Evolutionary conservation across 2,113 vertebrate genomes (phyloP).

Genomic region (Carollia perspicillata): DNA sequence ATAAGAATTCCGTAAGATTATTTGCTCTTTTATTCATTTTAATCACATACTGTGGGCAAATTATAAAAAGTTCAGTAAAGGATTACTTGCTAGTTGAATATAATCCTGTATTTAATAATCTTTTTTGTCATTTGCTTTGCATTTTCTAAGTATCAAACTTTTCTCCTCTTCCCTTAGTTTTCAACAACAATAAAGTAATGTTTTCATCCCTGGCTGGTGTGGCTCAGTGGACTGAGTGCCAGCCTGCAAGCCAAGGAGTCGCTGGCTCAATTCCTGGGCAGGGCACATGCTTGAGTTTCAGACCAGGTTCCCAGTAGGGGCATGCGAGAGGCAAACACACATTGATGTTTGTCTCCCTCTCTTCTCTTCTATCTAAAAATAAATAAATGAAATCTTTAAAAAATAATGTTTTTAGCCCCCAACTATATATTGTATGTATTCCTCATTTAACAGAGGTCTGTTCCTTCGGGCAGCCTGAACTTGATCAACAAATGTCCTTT

Average conservation of each 20-base stretch:
- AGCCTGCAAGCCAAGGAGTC: too few species aligned
- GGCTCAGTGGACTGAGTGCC: too few species aligned
- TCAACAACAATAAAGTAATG: not conserved
- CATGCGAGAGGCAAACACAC: too few species aligned
- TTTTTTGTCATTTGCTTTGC: not conserved
- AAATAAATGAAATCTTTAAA: too few species aligned
- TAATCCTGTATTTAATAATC: conserved; percentile 42
- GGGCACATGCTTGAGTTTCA: too few species aligned
- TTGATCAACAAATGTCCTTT: not conserved
- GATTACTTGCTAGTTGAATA: conserved; percentile 8
- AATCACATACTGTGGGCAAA: not conserved
- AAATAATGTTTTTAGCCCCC: not conserved
- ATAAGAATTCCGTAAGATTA: not conserved
- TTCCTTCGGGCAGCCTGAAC: not conserved
- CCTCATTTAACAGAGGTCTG: not conserved
- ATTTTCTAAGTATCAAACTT: conserved; percentile 6
- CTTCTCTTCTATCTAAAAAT: too few species aligned
- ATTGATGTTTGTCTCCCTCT: too few species aligned
- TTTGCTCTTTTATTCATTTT: not conserved
- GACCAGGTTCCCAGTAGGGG: too few species aligned
- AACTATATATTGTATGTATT: not conserved
- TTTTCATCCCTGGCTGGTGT: too few species aligned
- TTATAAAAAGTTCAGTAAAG: not conserved
- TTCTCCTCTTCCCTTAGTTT: not conserved
- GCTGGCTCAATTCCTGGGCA: too few species aligned